Evolutionary conservation across 2,113 vertebrate genomes (phyloP), one percentile per base, ranked within the genome.

Genomic region (Nycticorax nycticorax): DNA sequence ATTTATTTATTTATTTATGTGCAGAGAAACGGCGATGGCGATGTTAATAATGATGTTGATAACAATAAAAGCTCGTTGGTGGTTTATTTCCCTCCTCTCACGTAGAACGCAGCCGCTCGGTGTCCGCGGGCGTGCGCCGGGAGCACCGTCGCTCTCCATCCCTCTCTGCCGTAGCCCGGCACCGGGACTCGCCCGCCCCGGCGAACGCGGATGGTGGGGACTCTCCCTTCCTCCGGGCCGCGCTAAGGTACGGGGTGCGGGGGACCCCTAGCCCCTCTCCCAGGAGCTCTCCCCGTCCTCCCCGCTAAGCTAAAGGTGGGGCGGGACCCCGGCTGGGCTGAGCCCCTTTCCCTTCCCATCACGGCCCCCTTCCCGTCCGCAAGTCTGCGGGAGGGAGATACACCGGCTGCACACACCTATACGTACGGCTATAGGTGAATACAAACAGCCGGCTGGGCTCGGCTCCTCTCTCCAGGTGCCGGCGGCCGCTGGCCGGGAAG

Each of bases 1-100:
- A 99, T 99, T 99, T 99, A 99, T 99, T 98, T 98, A 98, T 98
- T 99, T 99, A 99, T 99, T 99, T 99, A 99, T 98, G 97, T 97
- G 92, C 92, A 87, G 64, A 98, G 98, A 98, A 98, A 98, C 92
- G 95, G 45, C 32, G 53, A 75, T 89, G 89, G 50, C 45, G 33
- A 67, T 91, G 53, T 71, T 89, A 53, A 96, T 26, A 71, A 92
- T 50, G 67, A 81, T 45, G 71, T 41, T 18, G 28, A 32, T 39
- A 30, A 91, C 24, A 97, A 97, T 97, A 97, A 97, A 97, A 74
- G 32, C 68, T 97, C 64, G 26, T 86, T 95, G 91, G 71, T 97
- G 89, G 55, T 95, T 96, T 71, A 95, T 87, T 93, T 93, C 68
- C 52, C 67, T 85, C 53, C 43, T 35, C 35, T 85, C 30, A 17